Evolutionary conservation across 2,797 vertebrate species (phyloP).

Genomic region (Rhabdophis nuchalis): DNA sequence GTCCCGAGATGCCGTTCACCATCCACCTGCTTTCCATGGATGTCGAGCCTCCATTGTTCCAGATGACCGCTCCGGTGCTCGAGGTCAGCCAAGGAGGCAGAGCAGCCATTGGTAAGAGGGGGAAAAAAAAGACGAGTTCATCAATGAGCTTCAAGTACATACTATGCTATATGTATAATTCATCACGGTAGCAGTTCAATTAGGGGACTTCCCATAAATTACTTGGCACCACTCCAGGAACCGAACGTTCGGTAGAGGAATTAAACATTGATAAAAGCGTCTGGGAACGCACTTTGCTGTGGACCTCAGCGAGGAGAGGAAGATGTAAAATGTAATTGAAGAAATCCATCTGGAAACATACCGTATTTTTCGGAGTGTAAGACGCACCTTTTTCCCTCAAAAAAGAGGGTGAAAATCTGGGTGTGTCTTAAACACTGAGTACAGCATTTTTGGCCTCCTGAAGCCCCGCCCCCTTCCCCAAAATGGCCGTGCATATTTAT

Average conservation of each 20-base stretch:
- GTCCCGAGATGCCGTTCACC: slow-evolving; percentile 85
- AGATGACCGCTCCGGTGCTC: slow-evolving; percentile 81
- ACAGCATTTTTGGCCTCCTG: too few relatives aligned
- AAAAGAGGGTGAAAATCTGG: too few relatives aligned
- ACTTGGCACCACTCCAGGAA: not conserved
- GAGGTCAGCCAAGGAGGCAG: slow-evolving; percentile 84
- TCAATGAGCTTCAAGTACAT: not conserved
- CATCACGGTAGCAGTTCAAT: not conserved
- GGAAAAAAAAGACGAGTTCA: not conserved
- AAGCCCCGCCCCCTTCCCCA: too few relatives aligned
- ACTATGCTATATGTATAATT: not conserved
- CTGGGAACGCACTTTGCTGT: not conserved
- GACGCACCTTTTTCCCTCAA: too few relatives aligned
- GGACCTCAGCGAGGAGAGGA: not conserved
- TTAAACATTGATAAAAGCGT: not conserved
- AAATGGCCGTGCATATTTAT: too few relatives aligned
- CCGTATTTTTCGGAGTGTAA: too few relatives aligned
- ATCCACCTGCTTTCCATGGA: slow-evolving; percentile 82
- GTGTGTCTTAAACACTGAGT: too few relatives aligned
- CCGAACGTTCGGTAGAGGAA: not conserved
- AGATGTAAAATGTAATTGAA: not conserved
- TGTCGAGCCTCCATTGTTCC: slow-evolving; percentile 81
- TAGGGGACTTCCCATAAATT: not conserved
- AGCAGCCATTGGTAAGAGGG: slow-evolving; percentile 79
- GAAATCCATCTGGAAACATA: not conserved